phyloP scores from a whole-genome alignment of 2,113 vertebrate genomes.

The Asarcornis scutulata region DNA sequence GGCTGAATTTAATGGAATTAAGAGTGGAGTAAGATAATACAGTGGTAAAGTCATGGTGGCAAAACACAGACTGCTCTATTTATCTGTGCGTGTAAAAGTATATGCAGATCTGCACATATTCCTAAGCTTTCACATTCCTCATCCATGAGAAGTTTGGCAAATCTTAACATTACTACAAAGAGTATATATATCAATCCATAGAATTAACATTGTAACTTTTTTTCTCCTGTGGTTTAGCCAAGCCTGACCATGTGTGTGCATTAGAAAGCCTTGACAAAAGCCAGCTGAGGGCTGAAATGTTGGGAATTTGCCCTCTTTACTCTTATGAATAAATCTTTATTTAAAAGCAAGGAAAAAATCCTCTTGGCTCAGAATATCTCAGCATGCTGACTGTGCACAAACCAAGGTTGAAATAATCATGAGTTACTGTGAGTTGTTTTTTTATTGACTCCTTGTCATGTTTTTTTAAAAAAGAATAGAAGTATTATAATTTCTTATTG shows the following conservation, averaged over 20 bases:
- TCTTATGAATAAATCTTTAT: conserved; percentile 60
- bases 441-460: conserved; percentile 47
- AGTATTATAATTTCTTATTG: conserved; percentile 8
- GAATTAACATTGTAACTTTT: conserved; percentile 18
- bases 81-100: background rate
- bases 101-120: background rate
- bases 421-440: conserved; percentile 60
- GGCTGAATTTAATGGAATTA: background rate
- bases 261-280: conserved; percentile 58
- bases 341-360: conserved; percentile 42
- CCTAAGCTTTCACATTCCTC: conserved; percentile 41
- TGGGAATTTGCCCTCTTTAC: conserved; percentile 67
- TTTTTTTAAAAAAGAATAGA: conserved; percentile 28
- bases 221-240: conserved; percentile 3
- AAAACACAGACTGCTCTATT: background rate
- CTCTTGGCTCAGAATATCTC: conserved; percentile 46
- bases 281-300: conserved; percentile 56
- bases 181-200: conserved; percentile 29
- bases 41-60: background rate
- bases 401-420: conserved; percentile 19
- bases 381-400: conserved; percentile 65
- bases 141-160: conserved; percentile 20
- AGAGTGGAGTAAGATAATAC: background rate
- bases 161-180: background rate
- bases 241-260: conserved; percentile 30